Evolutionary conservation across 2,888 invertebrate species (phyloP).

Genomic region (Caenorhabditis plicata): DNA sequence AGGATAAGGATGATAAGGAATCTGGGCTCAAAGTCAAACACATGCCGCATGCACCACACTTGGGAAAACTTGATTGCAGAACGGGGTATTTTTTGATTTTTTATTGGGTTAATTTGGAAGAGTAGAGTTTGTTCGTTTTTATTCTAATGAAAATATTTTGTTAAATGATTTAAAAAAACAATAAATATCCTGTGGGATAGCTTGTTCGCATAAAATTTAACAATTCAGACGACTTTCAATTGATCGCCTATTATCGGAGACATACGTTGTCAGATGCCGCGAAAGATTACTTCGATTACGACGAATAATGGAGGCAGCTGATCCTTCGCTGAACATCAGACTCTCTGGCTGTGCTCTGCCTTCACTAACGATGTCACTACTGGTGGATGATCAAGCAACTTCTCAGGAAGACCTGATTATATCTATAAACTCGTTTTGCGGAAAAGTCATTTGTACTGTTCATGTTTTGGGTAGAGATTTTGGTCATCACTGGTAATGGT

Average conservation of each 20-base stretch:
- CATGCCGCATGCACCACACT: conserved; percentile 40
- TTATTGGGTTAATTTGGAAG: not conserved
- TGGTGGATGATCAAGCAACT: conserved; percentile 33
- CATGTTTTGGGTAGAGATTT: conserved; percentile 28
- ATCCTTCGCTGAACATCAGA: conserved; percentile 24
- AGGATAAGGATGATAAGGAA: conserved; percentile 42
- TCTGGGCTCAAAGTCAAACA: conserved; percentile 52
- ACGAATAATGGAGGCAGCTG: conserved; percentile 46
- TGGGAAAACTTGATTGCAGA: conserved; percentile 47
- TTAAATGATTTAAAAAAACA: conserved; percentile 1
- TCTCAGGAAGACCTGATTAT: conserved; percentile 42
- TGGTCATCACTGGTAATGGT: not conserved
- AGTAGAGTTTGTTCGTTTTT: not conserved
- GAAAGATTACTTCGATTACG: conserved; percentile 52
- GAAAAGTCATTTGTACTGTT: conserved; percentile 52
- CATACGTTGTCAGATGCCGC: conserved; percentile 48
- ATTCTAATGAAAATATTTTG: not conserved
- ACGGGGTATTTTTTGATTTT: conserved; percentile 26
- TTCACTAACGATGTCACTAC: conserved; percentile 41
- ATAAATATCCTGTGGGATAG: not conserved
- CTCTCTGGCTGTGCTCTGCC: conserved; percentile 49
- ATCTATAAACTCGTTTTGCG: conserved; percentile 59
- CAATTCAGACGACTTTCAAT: conserved; percentile 51
- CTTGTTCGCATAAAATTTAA: not conserved
- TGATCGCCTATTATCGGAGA: conserved; percentile 50